Conservation (phyloP, 2,888 invertebrate species). For the Vanessa cardui region DNA sequence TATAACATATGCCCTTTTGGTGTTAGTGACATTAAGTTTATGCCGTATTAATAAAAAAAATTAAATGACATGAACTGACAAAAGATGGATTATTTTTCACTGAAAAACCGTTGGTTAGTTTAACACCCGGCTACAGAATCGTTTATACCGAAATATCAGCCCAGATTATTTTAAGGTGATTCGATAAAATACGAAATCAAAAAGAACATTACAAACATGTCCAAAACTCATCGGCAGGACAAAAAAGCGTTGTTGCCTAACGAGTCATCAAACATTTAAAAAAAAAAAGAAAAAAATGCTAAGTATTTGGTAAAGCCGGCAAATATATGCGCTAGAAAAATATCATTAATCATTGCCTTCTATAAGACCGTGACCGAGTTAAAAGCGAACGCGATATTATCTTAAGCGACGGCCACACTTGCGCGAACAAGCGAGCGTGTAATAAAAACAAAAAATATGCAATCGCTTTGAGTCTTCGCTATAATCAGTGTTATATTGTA, state of each 20-base stretch:
- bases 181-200: constrained; percentile 43
- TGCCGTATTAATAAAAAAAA: no score
- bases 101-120: no score
- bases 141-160: no score
- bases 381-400: not conserved
- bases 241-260: constrained; percentile 45
- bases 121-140: no score
- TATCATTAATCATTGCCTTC: constrained; percentile 44
- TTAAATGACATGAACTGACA: no score
- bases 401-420: not conserved
- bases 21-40: no score
- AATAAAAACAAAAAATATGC: no score
- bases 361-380: not conserved
- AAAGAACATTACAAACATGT: constrained; percentile 67
- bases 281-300: constrained; percentile 49
- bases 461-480: no score
- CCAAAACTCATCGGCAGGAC: constrained; percentile 57
- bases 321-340: constrained; percentile 42
- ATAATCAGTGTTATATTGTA: constrained; percentile 1
- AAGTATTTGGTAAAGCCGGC: constrained; percentile 61
- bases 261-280: constrained; percentile 32
- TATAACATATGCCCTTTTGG: no score
- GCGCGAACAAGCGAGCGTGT: not conserved
- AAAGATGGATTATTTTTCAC: no score
- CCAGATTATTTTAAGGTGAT: not conserved